Evolutionary conservation across 2,113 vertebrate species (phyloP), one percentile per base, ranked within the genome.

Genomic region (Ochotona princeps): DNA sequence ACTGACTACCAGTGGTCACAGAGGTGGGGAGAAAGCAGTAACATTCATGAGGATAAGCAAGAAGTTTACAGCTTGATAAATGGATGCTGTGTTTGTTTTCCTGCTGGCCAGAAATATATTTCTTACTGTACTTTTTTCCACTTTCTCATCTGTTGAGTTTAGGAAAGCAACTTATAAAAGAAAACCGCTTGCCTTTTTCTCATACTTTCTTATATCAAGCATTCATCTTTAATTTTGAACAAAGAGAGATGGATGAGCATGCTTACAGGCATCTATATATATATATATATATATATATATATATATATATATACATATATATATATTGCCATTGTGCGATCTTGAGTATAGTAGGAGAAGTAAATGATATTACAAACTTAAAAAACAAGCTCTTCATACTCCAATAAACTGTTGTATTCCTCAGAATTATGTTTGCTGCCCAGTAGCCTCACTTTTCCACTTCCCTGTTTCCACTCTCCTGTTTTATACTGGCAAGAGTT

Each of bases 171-270:
- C 17, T 35, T 83, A 79, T 10, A 32, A 25, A 86, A 87, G 51
- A 73, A 83, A 79, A 82, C 44, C 18, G 35, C 7, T 51, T 83
- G 14, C 23, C 38, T 83, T 83, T 28, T 91, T 76, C n/a, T 57
- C 44, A 74, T 51, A 32, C 60, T 60, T 79, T 75, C 20, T 92
- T 23, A n/a, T 47, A 47, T 76, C 32, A 74, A 20, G 6, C n/a
- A 72, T 82, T 88, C 73, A 84, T 28, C 35, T 94, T n/a, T 6
- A 86, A 44, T 44, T 89, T 86, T 75, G 21, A 91, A 72, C 54
- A 47, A 83, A 78, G 67, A 63, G 23, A 82, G 32, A 61, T 32
- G 66, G 61, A 66, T 32, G 80, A 18, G 32, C 38, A 20, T 5
- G 63, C 26, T 54, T 6, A 51, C 2, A 35, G 1, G 70, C 1